Evolutionary conservation across 1,140 invertebrate species (phyloP), one percentile per base, ranked within the genome.

Genomic region (Nomia melanderi): DNA sequence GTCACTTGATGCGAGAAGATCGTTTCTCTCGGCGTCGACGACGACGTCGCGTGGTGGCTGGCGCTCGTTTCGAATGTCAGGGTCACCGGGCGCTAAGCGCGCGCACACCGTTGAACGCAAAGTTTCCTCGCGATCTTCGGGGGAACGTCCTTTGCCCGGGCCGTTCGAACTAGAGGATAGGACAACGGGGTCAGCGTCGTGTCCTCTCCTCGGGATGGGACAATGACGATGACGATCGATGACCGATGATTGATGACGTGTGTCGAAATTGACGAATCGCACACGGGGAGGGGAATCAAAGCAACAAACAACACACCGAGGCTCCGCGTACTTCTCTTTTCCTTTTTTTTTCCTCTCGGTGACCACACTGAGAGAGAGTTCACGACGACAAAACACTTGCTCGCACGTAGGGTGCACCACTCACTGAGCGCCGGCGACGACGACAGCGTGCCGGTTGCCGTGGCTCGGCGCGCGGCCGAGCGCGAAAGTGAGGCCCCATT

Each of bases 401-500:
- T 88, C 90, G 74, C 88, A 88, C 86, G 85, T 87, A 89, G 85
- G 86, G 87, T 89, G 86, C 86, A 91, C 88, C 84, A 87, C 88
- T 89, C 87, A 92, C 91, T 91, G 88, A 89, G 82, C 77, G 70
- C 85, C 79, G 77, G 84, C 73, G 62, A 64, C 73, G 66, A 64
- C 78, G 73, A 84, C 83, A 84, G 85, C 84, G 87, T 87, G 83
- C 80, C 86, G 84, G 87, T 83, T 86, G 84, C 81, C 83, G 84
- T 70, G 86, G 80, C 82, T 79, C 85, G 83, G 79, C 80, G 77
- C 82, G 82, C 86, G 82, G 86, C 86, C 89, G 90, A 91, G 85
- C 90, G 90, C 90, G 91, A 92, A 92, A 92, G 91, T 92, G 90
- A 92, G 89, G 88, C 85, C 90, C 90, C 88, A 92, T 92, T 92